A percentile compares a stretch with the other conserved stretches of the same genome.
These are phyloP conservation scores for Synanceia verrucosa DNA, from an alignment of 2,797 vertebrate species.

Conservation along the genomic window DNA sequence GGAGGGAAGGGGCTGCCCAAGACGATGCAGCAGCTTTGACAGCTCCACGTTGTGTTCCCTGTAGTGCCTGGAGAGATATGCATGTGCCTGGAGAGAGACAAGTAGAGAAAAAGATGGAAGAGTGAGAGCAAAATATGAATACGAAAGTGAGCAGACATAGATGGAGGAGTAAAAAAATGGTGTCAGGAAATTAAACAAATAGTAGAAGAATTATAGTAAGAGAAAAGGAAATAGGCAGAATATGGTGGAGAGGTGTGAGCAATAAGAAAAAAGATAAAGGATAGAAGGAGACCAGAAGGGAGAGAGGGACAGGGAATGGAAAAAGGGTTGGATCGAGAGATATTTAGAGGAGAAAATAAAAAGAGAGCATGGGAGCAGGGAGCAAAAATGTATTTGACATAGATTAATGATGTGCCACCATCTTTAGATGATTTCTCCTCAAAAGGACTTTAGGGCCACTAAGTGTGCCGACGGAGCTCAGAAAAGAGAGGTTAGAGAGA, in stretches of 20 bases:
- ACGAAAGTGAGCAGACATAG: neutral
- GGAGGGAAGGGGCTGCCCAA: slow-evolving; percentile 94
- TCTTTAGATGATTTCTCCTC: slow-evolving; percentile 43
- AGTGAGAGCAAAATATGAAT: neutral
- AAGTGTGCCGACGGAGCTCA: slow-evolving; percentile 9
- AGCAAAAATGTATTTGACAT: slow-evolving; percentile 10
- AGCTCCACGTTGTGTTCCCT: slow-evolving; percentile 96
- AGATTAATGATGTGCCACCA: slow-evolving; percentile 40
- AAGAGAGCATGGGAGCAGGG: neutral
- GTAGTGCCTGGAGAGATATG: slow-evolving; percentile 94
- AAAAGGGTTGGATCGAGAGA: neutral
- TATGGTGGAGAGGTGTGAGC: neutral
- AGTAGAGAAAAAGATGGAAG: neutral
- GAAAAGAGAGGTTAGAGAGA: slow-evolving; percentile 22
- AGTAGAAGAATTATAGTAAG: neutral
- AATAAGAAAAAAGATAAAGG: neutral
- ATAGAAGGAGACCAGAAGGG: neutral
- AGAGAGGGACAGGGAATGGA: neutral
- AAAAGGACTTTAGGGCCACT: slow-evolving; percentile 29
- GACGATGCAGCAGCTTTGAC: slow-evolving; percentile 93
- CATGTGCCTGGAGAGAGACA: slow-evolving; percentile 85
- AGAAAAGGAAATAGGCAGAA: neutral
- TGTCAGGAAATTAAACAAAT: neutral
- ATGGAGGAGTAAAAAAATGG: neutral
- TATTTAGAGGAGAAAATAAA: slow-evolving; percentile 14